Conservation (phyloP, 2,113 vertebrate genomes). For the Aegithalos caudatus region DNA sequence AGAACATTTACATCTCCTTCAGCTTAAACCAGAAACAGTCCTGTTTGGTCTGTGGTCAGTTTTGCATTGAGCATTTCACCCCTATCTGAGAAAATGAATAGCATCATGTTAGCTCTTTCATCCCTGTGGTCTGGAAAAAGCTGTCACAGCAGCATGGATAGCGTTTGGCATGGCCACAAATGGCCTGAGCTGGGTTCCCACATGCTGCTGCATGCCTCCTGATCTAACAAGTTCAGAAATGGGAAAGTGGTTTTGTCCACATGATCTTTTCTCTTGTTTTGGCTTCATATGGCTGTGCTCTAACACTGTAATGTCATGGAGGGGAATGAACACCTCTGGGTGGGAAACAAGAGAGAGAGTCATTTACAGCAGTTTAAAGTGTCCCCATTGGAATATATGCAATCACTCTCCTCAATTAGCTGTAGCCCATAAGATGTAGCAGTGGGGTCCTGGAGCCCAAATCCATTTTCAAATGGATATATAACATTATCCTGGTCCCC, state of each 20-base stretch:
- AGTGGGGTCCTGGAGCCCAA: background rate
- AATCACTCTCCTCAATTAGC: background rate
- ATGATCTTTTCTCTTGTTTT: background rate
- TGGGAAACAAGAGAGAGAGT: background rate
- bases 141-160: background rate
- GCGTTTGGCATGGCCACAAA: background rate
- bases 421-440: background rate
- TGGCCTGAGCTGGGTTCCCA: background rate
- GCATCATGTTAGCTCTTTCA: background rate
- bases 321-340: background rate
- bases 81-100: background rate
- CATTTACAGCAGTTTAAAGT: background rate
- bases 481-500: background rate
- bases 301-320: fast-evolving
- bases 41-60: background rate
- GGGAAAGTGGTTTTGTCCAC: background rate
- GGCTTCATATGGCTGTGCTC: background rate
- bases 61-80: background rate
- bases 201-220: background rate
- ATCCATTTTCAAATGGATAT: background rate
- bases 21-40: background rate
- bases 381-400: background rate
- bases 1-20: background rate
- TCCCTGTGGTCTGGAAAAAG: background rate
- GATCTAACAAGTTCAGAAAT: background rate